Base-by-base conservation (phyloP, 2,113 vertebrate species). In the Oreochromis aureus region DNA sequence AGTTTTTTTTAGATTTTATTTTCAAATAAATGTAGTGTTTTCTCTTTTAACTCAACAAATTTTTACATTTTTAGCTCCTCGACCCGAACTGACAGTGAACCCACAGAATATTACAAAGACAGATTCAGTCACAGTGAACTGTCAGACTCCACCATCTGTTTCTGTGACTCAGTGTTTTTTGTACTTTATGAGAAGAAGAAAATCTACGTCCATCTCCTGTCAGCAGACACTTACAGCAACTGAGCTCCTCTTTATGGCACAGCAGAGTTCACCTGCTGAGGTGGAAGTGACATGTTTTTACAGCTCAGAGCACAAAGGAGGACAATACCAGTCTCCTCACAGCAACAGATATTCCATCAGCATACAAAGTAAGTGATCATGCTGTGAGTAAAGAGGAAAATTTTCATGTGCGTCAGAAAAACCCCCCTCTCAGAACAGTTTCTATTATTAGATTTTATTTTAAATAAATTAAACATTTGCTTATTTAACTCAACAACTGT, bases 231-330 rank as follows among this genome's bases (percentile, higher is more conserved):
- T 85, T 30, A 58, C 86, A 86, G 87, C 73, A 63, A 79, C 46
- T 5, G 18, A 51, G 48, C 7, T 51, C 0, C 7, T 88, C 53
- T 13, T 0, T 5, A 1, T 82, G 4, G 1, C 36, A 18, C 0
- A n/a, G 22, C 48, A 54, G 19, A 85, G n/a, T 24, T 81, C 84
- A 81, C 82, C 84, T 78, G 79, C 87, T 63, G 58, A 61, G 27
- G 36, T 93, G 3, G 3, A 88, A 30, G 9, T 92, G 16, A 36
- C 3, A 15, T 91, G 89, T 86, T 54, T 7, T 82, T 92, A 91
- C 80, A 41, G 3, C 0, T n/a, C 32, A n/a, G 9, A 54, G 9
- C 4, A 11, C 2, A 27, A 1, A 24, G 55, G 22, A 13, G 15
- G 2, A 16, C 46, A 48, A 16, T 4, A 24, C 22, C 22, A 24